Evolutionary conservation across 2,113 vertebrate genomes (phyloP).

Genomic region (Oreochromis spilurus): DNA sequence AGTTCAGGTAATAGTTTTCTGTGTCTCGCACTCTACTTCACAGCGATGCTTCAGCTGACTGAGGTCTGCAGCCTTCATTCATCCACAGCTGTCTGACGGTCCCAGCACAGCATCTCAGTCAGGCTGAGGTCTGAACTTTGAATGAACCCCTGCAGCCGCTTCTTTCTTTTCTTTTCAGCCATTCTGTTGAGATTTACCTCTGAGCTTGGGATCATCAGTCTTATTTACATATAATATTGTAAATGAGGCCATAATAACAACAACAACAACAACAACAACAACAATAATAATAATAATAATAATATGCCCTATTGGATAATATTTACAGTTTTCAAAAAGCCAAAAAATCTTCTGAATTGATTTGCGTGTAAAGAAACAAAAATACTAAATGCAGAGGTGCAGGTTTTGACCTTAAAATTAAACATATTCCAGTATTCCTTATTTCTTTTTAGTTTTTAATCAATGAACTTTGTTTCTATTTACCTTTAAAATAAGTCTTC

Average conservation of each 20-base stretch:
- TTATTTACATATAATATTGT: background rate
- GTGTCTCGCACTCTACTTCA: background rate
- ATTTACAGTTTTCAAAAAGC: background rate
- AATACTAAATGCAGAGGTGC: background rate
- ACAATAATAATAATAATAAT: background rate
- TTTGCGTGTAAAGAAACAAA: background rate
- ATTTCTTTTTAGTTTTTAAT: background rate
- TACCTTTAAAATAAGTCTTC: background rate
- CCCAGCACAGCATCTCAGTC: background rate
- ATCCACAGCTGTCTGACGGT: background rate
- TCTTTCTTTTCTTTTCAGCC: background rate
- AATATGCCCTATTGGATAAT: background rate
- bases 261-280: accelerated
- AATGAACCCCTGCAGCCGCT: background rate
- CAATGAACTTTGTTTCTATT: background rate
- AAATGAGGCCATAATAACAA: background rate
- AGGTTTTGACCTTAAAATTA: background rate
- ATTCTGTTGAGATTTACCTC: background rate
- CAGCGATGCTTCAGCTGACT: background rate
- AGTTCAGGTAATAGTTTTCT: background rate
- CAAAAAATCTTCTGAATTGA: background rate
- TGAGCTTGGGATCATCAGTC: background rate
- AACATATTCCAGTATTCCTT: background rate
- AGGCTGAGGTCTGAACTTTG: background rate
- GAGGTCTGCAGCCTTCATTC: background rate